Base-by-base conservation (phyloP, 2,888 invertebrate species). In the Craniophora ligustri region DNA sequence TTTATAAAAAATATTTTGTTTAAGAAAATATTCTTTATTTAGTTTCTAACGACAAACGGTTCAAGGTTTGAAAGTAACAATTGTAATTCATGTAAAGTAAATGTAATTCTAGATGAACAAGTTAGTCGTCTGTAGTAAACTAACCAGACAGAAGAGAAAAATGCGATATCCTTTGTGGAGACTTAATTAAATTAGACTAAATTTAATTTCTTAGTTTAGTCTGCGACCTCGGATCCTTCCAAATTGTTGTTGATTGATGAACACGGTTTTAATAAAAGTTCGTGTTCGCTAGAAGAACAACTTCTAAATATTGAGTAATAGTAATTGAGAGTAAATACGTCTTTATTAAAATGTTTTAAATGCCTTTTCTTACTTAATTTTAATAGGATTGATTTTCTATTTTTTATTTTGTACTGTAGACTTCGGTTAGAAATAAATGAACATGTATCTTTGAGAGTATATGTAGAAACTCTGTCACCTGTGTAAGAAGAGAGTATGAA, bases 131-230 rank as follows among this genome's bases (percentile, higher is more conserved):
- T 40, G 11, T 40, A 47, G 45, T 30, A 32, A 54, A 48, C 21
- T 28, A 34, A 36, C 15, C 6, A 45, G 21, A 63, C 34, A 30
- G 42, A 21, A 55, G 5, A 69, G 39, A 35, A 54, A 51, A 49
- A 65, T 40, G 32, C 21, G 14, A 47, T 47, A 39, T 50, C 30
- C 36, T 59, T 55, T 49, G 50, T 21, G 15, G 8, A 10, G 14
- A 34, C 34, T 14, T 45, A 45, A 60, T 56, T 30, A 48, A 54
- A 51, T 56, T 36, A 42, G 30, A 30, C 21, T 30, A 15, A 51
- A 61, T 23, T 50, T 34, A 54, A 51, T 66, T 56, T 48, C 36
- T 61, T 36, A 45, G 41, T 41, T 16, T 32, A 30, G 62, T 54
- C 46, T 47, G 19, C 28, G 56, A 65, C 34, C 46, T 61, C 21